Conservation (phyloP, 2,888 invertebrate genomes). For the Drosophila phalerata region DNA sequence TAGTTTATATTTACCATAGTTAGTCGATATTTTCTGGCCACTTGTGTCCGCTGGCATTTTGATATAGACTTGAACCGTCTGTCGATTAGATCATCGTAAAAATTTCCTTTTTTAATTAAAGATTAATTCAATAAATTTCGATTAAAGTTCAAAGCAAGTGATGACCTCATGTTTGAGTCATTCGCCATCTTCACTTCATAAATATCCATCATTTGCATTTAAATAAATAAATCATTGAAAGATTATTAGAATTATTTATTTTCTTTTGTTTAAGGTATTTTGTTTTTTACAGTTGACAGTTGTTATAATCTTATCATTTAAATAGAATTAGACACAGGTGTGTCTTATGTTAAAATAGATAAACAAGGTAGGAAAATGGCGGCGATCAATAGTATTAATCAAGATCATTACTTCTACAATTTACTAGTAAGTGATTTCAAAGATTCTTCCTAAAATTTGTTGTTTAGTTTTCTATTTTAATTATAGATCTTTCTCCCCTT, state of each 20-base stretch:
- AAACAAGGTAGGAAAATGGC: slow-evolving; percentile 59
- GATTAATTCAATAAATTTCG: slow-evolving; percentile 16
- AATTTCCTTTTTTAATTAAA: slow-evolving; percentile 47
- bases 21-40: slow-evolving; percentile 13
- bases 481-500: slow-evolving; percentile 1
- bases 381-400: neutral
- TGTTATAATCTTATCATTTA: slow-evolving; percentile 54
- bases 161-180: slow-evolving; percentile 53
- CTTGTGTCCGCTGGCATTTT: slow-evolving; percentile 16
- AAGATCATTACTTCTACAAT: neutral
- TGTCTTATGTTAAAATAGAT: slow-evolving; percentile 41
- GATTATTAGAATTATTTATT: slow-evolving; percentile 31
- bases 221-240: slow-evolving; percentile 18
- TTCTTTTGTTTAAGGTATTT: slow-evolving; percentile 3
- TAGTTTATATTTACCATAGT: slow-evolving; percentile 4
- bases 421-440: neutral
- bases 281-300: slow-evolving; percentile 23
- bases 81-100: slow-evolving; percentile 35
- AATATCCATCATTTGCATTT: slow-evolving; percentile 2
- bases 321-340: slow-evolving; percentile 19
- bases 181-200: slow-evolving; percentile 10
- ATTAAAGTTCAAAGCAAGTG: slow-evolving; percentile 4
- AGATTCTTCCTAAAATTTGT: neutral
- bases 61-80: slow-evolving; percentile 20
- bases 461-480: neutral